phyloP scores from a whole-genome alignment of 2,888 invertebrate species.

The Lepidochrysops patricia region DNA sequence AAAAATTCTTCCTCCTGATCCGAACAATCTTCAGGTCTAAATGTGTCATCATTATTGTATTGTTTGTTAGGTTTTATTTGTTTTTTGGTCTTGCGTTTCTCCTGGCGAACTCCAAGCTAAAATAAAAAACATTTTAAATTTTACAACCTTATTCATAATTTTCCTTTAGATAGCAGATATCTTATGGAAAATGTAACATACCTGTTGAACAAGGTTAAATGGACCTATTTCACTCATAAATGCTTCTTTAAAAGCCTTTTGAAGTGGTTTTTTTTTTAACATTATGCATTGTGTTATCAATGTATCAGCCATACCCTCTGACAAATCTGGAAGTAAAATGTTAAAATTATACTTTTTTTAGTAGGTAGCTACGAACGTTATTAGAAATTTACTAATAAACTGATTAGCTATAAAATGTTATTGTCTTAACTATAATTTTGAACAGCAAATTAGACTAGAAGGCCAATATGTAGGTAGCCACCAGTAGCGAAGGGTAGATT shows the following conservation, averaged over 20 bases:
- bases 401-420: no score
- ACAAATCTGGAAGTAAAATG: conserved; percentile 36
- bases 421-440: no score
- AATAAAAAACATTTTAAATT: conserved; percentile 2
- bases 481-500: no score
- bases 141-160: neutral
- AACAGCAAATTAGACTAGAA: no score
- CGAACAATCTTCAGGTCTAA: conserved; percentile 51
- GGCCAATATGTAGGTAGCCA: no score
- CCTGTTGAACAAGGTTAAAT: conserved; percentile 45
- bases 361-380: no score
- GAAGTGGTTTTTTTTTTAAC: conserved; percentile 47
- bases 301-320: conserved; percentile 37
- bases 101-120: conserved; percentile 31
- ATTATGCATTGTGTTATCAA: conserved; percentile 42
- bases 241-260: conserved; percentile 48
- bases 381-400: no score
- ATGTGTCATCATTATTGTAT: conserved; percentile 52
- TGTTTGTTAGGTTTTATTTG: conserved; percentile 29
- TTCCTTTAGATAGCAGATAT: neutral
- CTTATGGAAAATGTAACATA: conserved; percentile 21
- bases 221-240: conserved; percentile 47
- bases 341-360: neutral
- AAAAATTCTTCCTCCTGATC: conserved; percentile 37
- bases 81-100: conserved; percentile 26